Evolutionary conservation across 2,797 vertebrate species (phyloP).

Genomic region (Notolabrus celidotus): DNA sequence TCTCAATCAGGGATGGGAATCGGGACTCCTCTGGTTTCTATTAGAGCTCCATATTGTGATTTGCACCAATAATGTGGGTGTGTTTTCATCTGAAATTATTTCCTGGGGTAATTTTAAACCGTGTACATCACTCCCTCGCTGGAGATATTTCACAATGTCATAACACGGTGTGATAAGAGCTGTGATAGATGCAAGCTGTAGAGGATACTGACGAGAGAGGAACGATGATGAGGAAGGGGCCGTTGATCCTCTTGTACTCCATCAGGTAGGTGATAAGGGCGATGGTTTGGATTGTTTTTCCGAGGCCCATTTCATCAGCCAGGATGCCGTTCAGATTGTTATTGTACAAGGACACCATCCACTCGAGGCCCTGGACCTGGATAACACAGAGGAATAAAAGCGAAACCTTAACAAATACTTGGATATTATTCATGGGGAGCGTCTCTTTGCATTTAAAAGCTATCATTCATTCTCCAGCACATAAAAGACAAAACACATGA

Average conservation of each 20-base stretch:
- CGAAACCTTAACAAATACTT: neutral
- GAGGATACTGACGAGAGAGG: constrained; percentile 95
- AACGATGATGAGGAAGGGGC: constrained; percentile 97
- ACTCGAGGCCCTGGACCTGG: constrained; percentile 95
- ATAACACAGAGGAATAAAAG: constrained; percentile 48
- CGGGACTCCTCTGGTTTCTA: neutral
- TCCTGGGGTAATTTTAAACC: neutral
- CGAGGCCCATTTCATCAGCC: constrained; percentile 98
- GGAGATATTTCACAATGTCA: neutral
- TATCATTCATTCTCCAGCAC: neutral
- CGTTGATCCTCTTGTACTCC: constrained; percentile 97
- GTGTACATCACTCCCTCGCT: neutral
- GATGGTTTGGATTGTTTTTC: constrained; percentile 98
- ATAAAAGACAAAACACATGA: neutral
- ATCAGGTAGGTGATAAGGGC: constrained; percentile 98
- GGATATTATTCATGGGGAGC: neutral
- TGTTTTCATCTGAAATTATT: constrained; percentile 1
- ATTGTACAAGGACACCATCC: constrained; percentile 99
- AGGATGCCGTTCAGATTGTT: constrained; percentile 98
- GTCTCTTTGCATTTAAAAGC: neutral
- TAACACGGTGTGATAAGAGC: neutral
- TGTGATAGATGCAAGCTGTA: neutral
- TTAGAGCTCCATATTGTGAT: neutral
- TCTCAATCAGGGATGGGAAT: neutral
- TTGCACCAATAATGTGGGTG: neutral